phyloP scores from a whole-genome alignment of 2,797 vertebrate species.

The Toxotes lorentzi region DNA sequence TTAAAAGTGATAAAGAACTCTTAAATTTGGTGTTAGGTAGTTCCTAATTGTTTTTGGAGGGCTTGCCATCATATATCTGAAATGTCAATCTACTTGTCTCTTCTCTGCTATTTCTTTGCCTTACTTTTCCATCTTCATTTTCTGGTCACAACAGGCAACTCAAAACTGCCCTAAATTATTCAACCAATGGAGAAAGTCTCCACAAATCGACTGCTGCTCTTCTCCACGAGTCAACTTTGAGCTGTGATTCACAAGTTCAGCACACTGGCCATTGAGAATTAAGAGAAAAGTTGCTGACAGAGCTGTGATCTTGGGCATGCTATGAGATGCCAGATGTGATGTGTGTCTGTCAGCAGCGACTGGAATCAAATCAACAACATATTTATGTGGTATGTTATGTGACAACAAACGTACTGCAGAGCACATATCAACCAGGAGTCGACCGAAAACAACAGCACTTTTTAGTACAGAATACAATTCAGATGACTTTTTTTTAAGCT shows the following conservation, averaged over 20 bases:
- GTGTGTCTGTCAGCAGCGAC: neutral
- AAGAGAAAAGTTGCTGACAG: constrained; percentile 14
- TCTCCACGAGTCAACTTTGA: neutral
- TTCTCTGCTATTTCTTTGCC: constrained; percentile 8
- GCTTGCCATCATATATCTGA: constrained; percentile 3
- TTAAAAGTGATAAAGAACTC: neutral
- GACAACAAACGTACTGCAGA: constrained; percentile 3
- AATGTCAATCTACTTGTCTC: constrained; percentile 6
- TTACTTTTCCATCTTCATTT: constrained; percentile 9
- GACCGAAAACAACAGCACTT: neutral
- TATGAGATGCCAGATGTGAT: constrained; percentile 11
- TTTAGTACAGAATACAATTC: neutral
- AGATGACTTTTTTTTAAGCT: constrained; percentile 1
- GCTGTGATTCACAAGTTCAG: neutral
- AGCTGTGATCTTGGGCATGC: neutral
- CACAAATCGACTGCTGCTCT: constrained; percentile 1
- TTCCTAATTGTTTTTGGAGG: neutral
- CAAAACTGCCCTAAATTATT: constrained; percentile 19
- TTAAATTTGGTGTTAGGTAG: neutral
- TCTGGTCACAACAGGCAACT: constrained; percentile 1
- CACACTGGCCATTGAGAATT: neutral
- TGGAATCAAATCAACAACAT: neutral
- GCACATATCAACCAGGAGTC: neutral
- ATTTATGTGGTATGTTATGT: neutral
- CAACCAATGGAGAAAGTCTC: neutral